Percentiles rank a stretch among this genome's conserved stretches.
Evolutionary conservation across 2,113 vertebrate genomes (phyloP).

Genomic region (Sphaerodactylus townsendi): DNA sequence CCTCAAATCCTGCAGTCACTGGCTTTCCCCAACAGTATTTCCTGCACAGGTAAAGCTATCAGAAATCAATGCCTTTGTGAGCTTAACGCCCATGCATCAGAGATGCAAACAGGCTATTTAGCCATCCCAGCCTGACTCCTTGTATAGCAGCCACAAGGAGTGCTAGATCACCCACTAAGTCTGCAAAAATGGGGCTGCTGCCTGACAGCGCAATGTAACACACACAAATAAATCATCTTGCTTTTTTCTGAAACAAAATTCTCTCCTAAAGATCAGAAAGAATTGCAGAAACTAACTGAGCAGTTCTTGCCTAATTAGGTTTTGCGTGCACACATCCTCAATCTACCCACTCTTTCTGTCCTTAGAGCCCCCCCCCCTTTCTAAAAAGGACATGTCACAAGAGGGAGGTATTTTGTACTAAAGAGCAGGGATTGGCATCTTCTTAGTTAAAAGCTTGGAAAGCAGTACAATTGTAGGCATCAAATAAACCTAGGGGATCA

Average conservation of each 20-base stretch:
- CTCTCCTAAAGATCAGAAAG: neutral
- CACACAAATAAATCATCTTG: neutral
- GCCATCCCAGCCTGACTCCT: neutral
- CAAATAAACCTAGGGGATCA: neutral
- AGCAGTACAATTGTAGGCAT: neutral
- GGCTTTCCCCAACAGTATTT: neutral
- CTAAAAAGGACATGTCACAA: no score
- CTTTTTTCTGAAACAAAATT: neutral
- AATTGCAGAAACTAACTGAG: neutral
- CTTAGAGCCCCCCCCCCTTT: no score
- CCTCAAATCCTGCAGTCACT: neutral
- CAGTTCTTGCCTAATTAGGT: neutral
- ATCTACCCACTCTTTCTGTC: no score
- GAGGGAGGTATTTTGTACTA: neutral
- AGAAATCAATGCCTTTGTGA: neutral
- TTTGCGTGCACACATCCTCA: neutral
- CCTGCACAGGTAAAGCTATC: neutral
- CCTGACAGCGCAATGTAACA: neutral
- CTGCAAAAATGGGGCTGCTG: neutral
- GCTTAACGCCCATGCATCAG: neutral
- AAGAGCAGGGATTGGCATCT: neutral
- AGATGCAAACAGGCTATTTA: neutral
- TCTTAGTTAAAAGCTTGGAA: neutral
- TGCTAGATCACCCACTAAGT: neutral
- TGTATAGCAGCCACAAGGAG: neutral